Base-by-base conservation (phyloP, 2,888 invertebrate genomes). In the Dorcus hopei region DNA sequence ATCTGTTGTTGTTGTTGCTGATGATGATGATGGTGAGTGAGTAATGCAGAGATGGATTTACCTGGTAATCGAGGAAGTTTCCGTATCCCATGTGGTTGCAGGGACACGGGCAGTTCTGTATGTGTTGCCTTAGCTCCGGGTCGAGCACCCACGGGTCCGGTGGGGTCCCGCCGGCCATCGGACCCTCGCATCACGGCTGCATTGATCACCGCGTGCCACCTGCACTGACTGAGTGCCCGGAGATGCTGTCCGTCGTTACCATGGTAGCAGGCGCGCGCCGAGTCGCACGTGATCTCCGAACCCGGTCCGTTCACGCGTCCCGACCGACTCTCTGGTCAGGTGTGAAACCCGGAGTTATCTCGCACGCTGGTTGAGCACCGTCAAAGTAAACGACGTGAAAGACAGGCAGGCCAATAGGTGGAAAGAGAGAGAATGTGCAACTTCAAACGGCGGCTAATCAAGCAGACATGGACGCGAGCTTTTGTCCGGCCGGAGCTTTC, bases 41-140 rank as follows among this genome's bases (percentile, higher is more conserved):
- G 9, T 9, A 14, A 42, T 14, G 6, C 6, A 16, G 14, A 42
- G 42, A 9, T 45, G 3, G 23, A 19, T 73, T 78, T 80, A 90
- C 90, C 87, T 91, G 91, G 81, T 92, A 93, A 83, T 92, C 92
- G 87, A 91, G 88, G 79, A 88, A 92, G 83, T 93, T 93, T 72
- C 93, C 93, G 82, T 91, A 93, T 77, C 93, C 93, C 90, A 93
- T 90, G 84, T 93, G 93, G 83, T 93, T 91, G 85, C 93, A 93
- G 73, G 91, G 89, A 82, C 93, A 93, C 71, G 91, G 88, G 82
- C 93, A 93, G 78, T 87, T 88, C 80, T 91, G 90, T 79, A 93
- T 93, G 83, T 93, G 93, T 79, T 89, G 87, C 77, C 91, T 86
- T 80, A 93, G 86, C 82, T 93, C 93, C 77, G 91, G 85, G 80